Base-by-base conservation (phyloP, 2,888 invertebrate genomes). In the Choreutis nemorana region DNA sequence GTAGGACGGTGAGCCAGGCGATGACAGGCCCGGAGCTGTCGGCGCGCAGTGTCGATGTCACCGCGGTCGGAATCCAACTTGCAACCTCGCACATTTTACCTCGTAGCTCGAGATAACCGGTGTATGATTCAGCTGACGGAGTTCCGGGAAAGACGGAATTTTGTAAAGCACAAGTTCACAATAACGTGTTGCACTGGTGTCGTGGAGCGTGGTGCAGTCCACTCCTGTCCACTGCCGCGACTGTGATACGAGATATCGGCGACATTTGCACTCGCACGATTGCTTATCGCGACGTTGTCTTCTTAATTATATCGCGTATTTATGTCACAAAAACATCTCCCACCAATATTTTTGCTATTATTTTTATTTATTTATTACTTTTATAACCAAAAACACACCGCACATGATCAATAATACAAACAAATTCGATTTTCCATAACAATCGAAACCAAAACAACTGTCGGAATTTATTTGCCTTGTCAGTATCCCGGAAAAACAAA, bases 51-150 rank as follows among this genome's bases (percentile, higher is more conserved):
- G 73, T 72, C 35, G 47, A 61, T 63, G 70, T 70, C 34, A 72
- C 71, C 45, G 64, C 75, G 70, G 55, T 61, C 64, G 80, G 79
- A 52, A 78, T 63, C 75, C 77, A 78, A 77, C 75, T 77, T 60
- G 66, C 60, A 49, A 66, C 59, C 51, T 68, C 72, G 54, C 71
- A 68, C 49, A 44, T 50, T 40, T 45, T 48, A 41, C 45, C 41
- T 40, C 41, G 39, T 53, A 50, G 50, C 51, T 43, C 52, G 45
- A 61, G 75, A 73, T 72, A 77, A 73, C 75, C 77, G 72, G 72
- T 71, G 66, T 63, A 58, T 78, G 75, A 78, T 47, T 77, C 77
- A 75, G 58, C 67, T 48, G 52, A 45, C 50, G 54, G 55, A 52
- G 58, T 73, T 72, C 73, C 71, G 55, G 67, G 73, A 68, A 72